Evolutionary conservation across 2,797 vertebrate species (phyloP).

Genomic region (Aldrovandia affinis): DNA sequence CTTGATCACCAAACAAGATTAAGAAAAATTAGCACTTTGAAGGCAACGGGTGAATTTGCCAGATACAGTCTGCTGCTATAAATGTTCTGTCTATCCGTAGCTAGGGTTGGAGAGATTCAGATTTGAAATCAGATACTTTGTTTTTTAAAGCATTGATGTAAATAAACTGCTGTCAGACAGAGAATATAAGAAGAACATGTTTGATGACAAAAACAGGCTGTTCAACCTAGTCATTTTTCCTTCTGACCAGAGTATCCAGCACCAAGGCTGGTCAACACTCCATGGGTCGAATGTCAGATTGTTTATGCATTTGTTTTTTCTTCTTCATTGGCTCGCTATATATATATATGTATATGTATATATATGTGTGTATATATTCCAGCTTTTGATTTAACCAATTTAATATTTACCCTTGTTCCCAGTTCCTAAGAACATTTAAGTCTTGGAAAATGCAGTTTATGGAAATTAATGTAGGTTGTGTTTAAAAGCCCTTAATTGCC

Average conservation of each 20-base stretch:
- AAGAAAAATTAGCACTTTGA: constrained; percentile 95
- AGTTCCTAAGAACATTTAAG: background rate
- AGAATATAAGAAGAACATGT: background rate
- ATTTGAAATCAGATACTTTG: constrained; percentile 29
- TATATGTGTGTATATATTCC: background rate
- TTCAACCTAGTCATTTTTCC: background rate
- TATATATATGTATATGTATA: background rate
- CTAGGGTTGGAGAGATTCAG: constrained; percentile 48
- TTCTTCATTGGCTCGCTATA: background rate
- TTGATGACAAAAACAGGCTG: background rate
- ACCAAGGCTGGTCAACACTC: background rate
- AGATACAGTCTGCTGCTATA: constrained; percentile 91
- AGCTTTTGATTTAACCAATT: constrained; percentile 18
- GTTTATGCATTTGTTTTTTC: background rate
- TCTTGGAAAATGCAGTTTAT: background rate
- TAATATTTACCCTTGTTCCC: constrained; percentile 23
- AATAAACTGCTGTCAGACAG: constrained; percentile 7
- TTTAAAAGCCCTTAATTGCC: constrained; percentile 14
- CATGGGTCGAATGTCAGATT: background rate
- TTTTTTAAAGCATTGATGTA: background rate
- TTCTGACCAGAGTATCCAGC: background rate
- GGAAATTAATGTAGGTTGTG: constrained; percentile 33
- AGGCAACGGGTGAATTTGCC: constrained; percentile 82
- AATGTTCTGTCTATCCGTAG: constrained; percentile 77
- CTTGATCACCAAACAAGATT: constrained; percentile 66